phyloP scores from a whole-genome alignment of 2,797 vertebrate genomes.

The Diglossa cyanea region DNA sequence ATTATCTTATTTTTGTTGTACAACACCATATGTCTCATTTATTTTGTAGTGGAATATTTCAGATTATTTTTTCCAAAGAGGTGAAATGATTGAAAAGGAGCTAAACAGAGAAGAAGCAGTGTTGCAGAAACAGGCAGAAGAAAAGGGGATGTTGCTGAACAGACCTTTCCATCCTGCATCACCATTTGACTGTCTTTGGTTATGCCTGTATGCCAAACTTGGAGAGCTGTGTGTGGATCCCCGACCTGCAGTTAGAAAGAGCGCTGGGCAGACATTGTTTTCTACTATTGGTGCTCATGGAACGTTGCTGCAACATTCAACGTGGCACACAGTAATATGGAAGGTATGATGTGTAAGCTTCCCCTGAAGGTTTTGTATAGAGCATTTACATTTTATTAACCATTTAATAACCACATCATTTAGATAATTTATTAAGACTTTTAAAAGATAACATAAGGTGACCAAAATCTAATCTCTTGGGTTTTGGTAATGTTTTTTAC shows the following conservation, averaged over 20 bases:
- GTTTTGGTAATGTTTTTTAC: neutral
- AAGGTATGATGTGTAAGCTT: conserved; percentile 81
- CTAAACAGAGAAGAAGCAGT: conserved; percentile 89
- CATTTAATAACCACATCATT: neutral
- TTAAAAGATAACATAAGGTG: neutral
- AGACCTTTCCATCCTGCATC: conserved; percentile 95
- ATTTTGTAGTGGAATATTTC: conserved; percentile 96
- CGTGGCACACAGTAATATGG: conserved; percentile 97
- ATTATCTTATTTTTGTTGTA: neutral
- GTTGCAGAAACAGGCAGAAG: conserved; percentile 89
- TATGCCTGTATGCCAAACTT: conserved; percentile 94
- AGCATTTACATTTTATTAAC: neutral
- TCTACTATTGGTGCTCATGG: conserved; percentile 96
- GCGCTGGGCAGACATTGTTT: conserved; percentile 94
- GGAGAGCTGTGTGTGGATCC: conserved; percentile 96
- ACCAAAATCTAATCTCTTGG: neutral
- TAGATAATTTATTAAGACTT: neutral
- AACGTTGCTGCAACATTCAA: conserved; percentile 92
- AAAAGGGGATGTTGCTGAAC: conserved; percentile 89
- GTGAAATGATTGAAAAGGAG: conserved; percentile 93
- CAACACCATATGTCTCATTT: conserved; percentile 11
- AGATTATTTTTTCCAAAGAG: conserved; percentile 98
- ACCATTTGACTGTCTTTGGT: conserved; percentile 96
- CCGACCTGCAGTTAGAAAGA: conserved; percentile 94
- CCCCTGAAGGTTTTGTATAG: neutral